Evolutionary conservation across 1,140 invertebrate species (phyloP).

Genomic region (Drosophila sturtevanti): DNA sequence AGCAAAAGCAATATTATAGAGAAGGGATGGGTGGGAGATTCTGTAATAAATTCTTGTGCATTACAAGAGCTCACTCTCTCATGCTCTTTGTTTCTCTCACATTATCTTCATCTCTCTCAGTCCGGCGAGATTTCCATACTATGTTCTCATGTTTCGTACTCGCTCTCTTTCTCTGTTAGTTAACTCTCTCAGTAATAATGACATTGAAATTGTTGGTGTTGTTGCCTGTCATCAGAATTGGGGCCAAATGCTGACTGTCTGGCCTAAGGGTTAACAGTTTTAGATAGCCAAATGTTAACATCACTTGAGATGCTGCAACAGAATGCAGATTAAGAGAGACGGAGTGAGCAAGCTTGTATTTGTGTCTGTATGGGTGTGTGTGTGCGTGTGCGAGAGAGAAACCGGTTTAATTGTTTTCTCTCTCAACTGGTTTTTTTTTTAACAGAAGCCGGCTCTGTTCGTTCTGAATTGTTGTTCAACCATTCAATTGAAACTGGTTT

Average conservation of each 20-base stretch:
- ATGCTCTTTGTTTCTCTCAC: conserved; percentile 34
- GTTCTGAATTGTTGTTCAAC: neutral
- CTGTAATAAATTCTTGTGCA: conserved; percentile 67
- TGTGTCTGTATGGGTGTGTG: neutral
- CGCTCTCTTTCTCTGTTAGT: neutral
- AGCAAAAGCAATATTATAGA: conserved; percentile 14
- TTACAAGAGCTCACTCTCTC: conserved; percentile 33
- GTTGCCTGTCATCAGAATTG: conserved; percentile 62
- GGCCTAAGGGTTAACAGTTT: conserved; percentile 20
- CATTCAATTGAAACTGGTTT: conserved; percentile 32
- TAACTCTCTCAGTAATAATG: conserved; percentile 51
- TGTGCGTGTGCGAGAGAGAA: neutral
- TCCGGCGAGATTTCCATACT: conserved; percentile 16
- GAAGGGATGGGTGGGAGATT: conserved; percentile 19
- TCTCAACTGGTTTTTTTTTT: conserved; percentile 20
- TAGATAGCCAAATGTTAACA: conserved; percentile 49
- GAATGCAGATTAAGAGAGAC: neutral
- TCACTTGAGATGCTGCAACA: conserved; percentile 21
- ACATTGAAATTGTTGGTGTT: conserved; percentile 64
- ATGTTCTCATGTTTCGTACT: conserved; percentile 3
- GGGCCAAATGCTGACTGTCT: conserved; percentile 40
- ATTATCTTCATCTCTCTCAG: neutral
- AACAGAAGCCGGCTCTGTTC: conserved; percentile 13
- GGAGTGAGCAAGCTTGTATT: too few species aligned
- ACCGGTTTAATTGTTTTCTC: conserved; percentile 20